A percentile compares a stretch with the other conserved stretches of the same genome.
These are phyloP conservation scores for Spondyliosoma cantharus DNA, from an alignment of 2,797 vertebrate genomes.

Conservation along the genomic window DNA sequence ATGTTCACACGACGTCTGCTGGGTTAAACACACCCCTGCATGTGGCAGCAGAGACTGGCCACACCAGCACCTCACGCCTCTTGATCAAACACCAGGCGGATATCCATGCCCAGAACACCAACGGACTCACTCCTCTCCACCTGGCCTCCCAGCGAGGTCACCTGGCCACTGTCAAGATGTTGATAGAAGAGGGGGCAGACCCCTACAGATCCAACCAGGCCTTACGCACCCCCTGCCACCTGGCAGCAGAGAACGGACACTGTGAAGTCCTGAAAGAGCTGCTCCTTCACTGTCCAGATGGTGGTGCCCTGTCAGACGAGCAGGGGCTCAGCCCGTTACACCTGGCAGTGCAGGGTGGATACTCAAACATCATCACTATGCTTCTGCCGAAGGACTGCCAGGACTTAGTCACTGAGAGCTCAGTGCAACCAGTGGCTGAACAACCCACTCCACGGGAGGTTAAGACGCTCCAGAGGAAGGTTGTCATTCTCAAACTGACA, in stretches of 20 bases:
- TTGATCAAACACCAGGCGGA: constrained; percentile 89
- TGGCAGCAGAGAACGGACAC: constrained; percentile 89
- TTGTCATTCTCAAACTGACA: constrained; percentile 86
- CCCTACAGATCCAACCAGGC: constrained; percentile 73
- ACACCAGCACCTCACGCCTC: constrained; percentile 95
- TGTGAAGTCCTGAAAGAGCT: constrained; percentile 89
- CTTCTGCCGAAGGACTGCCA: constrained; percentile 79
- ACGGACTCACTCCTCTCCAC: constrained; percentile 91
- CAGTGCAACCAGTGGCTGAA: constrained; percentile 63
- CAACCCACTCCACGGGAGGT: constrained; percentile 16
- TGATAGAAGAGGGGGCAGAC: constrained; percentile 88
- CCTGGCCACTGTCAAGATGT: constrained; percentile 89
- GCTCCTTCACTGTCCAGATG: constrained; percentile 79
- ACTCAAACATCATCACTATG: constrained; percentile 83
- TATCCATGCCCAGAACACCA: constrained; percentile 81
- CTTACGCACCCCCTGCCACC: constrained; percentile 85
- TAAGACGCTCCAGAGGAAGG: constrained; percentile 80
- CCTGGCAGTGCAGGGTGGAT: constrained; percentile 85
- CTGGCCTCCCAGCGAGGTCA: constrained; percentile 89
- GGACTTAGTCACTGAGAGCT: constrained; percentile 48
- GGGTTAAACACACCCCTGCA: constrained; percentile 89
- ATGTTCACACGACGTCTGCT: constrained; percentile 77
- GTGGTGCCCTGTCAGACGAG: constrained; percentile 77
- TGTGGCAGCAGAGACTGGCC: constrained; percentile 93
- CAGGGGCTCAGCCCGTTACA: constrained; percentile 88